A percentile compares a stretch with the other conserved stretches of the same genome.
Conservation (phyloP, 2,888 invertebrate genomes). For the Epsilonema sp. region DNA sequence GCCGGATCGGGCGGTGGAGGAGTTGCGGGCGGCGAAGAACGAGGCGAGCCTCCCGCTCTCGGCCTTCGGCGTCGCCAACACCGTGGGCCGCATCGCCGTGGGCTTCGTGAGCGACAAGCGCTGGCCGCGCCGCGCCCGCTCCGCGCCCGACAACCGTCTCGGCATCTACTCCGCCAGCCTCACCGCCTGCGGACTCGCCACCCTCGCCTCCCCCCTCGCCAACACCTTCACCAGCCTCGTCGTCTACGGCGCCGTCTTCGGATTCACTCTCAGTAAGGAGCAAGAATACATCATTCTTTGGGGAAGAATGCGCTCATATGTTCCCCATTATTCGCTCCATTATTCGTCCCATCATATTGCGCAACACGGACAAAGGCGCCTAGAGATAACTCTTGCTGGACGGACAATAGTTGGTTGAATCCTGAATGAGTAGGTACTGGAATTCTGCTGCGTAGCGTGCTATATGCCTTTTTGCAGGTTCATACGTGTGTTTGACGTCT, state of each 20-base stretch:
- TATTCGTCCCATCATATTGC: no score
- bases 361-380: no score
- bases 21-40: slow-evolving; percentile 39
- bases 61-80: slow-evolving; percentile 49
- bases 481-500: slow-evolving; percentile 88
- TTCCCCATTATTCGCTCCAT: no score
- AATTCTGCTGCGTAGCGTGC: no score
- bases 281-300: no score
- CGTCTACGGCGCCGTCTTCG: slow-evolving; percentile 56
- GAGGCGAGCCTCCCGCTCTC: slow-evolving; percentile 47
- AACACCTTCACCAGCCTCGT: slow-evolving; percentile 50
- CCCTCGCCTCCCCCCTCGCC: slow-evolving; percentile 56
- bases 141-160: no score
- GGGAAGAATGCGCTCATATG: no score
- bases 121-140: slow-evolving; percentile 48
- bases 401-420: no score
- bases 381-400: no score
- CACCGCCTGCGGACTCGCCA: slow-evolving; percentile 69
- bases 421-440: no score
- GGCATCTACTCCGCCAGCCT: slow-evolving; percentile 70
- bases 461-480: no score
- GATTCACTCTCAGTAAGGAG: slow-evolving; percentile 54
- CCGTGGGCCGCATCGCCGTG: slow-evolving; percentile 63
- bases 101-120: slow-evolving; percentile 42
- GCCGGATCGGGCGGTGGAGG: slow-evolving; percentile 45